These are phyloP conservation scores for Ichneumoninae sp. DNA, from an alignment of 2,888 invertebrate species.

Conservation along the genomic window DNA sequence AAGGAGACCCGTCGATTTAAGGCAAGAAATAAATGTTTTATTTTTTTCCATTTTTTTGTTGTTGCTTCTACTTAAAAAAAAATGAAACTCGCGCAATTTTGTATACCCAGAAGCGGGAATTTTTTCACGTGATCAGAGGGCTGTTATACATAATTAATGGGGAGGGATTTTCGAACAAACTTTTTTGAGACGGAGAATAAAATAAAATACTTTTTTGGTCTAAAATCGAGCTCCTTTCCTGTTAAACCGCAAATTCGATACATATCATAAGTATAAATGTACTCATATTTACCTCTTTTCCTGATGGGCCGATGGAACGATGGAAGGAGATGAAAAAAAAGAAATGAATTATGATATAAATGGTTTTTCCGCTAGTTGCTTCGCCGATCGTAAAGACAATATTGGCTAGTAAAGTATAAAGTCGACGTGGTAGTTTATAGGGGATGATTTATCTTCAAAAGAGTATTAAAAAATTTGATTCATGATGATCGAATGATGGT, in stretches of 20 bases:
- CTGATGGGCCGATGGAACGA: neutral
- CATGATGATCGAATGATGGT: neutral
- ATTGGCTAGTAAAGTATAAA: neutral
- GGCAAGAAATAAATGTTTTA: neutral
- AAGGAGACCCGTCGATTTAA: neutral
- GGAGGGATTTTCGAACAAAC: neutral
- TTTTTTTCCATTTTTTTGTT: neutral
- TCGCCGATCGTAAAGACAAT: neutral
- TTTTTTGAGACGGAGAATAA: neutral
- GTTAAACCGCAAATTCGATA: constrained; percentile 12
- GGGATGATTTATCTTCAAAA: neutral
- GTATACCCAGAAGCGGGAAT: neutral
- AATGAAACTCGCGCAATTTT: neutral
- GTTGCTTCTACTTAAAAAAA: neutral
- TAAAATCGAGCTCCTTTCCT: neutral
- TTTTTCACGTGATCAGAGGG: neutral
- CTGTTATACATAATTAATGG: neutral
- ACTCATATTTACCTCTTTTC: constrained; percentile 2
- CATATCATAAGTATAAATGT: neutral
- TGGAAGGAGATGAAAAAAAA: neutral
- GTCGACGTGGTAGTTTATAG: neutral
- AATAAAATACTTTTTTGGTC: neutral
- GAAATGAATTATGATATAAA: neutral
- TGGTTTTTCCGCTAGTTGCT: neutral
- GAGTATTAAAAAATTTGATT: neutral